These are phyloP conservation scores for Phyto melanocephala DNA, from an alignment of 2,888 invertebrate species.

Conservation along the genomic window DNA sequence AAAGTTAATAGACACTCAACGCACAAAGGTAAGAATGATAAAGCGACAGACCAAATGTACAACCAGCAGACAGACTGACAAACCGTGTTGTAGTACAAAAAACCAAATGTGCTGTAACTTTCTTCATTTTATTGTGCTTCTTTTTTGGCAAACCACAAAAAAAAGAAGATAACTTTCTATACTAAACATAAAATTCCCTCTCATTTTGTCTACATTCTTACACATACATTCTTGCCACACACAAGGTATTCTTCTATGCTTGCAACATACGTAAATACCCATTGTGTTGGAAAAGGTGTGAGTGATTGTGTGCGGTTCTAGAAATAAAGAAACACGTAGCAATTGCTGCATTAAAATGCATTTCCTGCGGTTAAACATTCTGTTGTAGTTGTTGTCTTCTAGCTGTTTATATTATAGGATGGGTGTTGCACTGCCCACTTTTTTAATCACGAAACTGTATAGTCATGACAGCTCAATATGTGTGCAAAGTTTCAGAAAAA, in stretches of 20 bases:
- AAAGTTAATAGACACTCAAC: conserved; percentile 52
- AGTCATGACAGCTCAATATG: too few species aligned
- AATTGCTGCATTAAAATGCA: conserved; percentile 62
- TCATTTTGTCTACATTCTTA: not conserved
- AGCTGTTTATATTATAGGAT: too few species aligned
- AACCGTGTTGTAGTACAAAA: not conserved
- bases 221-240: conserved; percentile 16
- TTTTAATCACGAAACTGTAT: too few species aligned
- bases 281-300: not conserved
- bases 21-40: conserved; percentile 31
- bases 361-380: conserved; percentile 59
- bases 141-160: conserved; percentile 15
- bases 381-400: conserved; percentile 16
- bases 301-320: not conserved
- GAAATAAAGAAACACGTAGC: conserved; percentile 52
- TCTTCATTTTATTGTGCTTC: not conserved
- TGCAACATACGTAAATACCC: too few species aligned
- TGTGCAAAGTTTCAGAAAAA: too few species aligned
- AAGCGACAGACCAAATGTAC: not conserved
- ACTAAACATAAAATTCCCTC: conserved; percentile 6
- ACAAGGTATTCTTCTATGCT: not conserved
- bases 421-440: too few species aligned
- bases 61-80: not conserved
- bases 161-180: conserved; percentile 7
- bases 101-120: conserved; percentile 8